Base-by-base conservation (phyloP, 2,888 invertebrate genomes). In the Polyommatus iphigenia region DNA sequence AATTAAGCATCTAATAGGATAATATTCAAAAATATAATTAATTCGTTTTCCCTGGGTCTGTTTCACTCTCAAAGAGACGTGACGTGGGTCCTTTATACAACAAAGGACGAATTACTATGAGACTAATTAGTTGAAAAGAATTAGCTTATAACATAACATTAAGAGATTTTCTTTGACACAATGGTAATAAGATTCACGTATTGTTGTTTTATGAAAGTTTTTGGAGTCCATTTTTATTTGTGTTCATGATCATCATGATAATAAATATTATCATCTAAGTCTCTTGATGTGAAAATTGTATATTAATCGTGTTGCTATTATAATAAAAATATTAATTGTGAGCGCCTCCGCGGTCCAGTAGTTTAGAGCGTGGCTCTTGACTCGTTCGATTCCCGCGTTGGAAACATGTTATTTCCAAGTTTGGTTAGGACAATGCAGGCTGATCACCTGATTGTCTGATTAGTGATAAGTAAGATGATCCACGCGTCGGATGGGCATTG, bases 1-100 rank as follows among this genome's bases (percentile, higher is more conserved):
- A 76, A 41, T 67, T 76, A 76, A 62, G 62, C 67, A 3, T 5
- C 24, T 46, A 67, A 62, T 57, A 13, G 41, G 59, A 71, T 73
- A 59, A 73, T 20, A 78, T 78, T 41, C 72, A 78, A 62, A 41
- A 72, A 67, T 77, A 59, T 71, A 59, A 59, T 77, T 57, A 77
- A 78, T 73, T 78, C 72, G 73, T 78, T 46, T 72, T 46, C 54
- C 18, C 20, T 7, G 29, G 41, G 36, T 75, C 75, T 18, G 46
- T 71, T 83, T 85, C 85, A 85, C 84, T 85, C 85, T 86, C 89
- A 91, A 89, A 91, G 91, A 89, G 89, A 89, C 89, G 89, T 91
- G 91, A 90, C 89, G 89, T 88, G 91, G 90, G 90, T 90, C 85
- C 85, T 84, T 85, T 89, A 90, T 85, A 83, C 83, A 83, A 83